Conservation (phyloP, 2,888 invertebrate species). For the Pachycephus smyrnensis region DNA sequence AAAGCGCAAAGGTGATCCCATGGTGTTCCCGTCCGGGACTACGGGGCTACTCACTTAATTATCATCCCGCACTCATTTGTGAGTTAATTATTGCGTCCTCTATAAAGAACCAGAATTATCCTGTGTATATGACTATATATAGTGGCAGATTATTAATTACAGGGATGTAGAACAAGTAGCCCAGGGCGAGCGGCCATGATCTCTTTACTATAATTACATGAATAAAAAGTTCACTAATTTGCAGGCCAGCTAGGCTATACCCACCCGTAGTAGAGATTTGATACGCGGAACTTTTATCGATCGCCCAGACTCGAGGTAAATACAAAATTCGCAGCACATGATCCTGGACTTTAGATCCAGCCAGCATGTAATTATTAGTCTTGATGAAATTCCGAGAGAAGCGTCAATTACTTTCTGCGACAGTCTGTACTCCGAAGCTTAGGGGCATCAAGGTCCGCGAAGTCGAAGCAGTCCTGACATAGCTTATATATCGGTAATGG, state of each 20-base stretch:
- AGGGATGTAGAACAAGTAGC: background rate
- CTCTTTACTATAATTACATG: background rate
- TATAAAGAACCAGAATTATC: background rate
- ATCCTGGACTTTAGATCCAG: background rate
- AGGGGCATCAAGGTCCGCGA: background rate
- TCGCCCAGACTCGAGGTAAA: background rate
- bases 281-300: background rate
- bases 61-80: background rate
- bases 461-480: background rate
- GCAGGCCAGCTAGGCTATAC: background rate
- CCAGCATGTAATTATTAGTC: background rate
- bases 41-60: background rate
- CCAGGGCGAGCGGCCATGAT: background rate
- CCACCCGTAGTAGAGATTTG: background rate
- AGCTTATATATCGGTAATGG: background rate
- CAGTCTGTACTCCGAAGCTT: background rate
- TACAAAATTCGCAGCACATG: background rate
- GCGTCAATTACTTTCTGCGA: background rate
- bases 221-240: background rate
- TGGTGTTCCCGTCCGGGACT: background rate
- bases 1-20: background rate
- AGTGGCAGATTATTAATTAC: background rate
- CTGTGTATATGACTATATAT: background rate
- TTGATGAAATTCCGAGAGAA: background rate
- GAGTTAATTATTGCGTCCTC: constrained; percentile 1